Evolutionary conservation across 2,888 invertebrate species (phyloP).

Genomic region (Drosophila neotestacea): DNA sequence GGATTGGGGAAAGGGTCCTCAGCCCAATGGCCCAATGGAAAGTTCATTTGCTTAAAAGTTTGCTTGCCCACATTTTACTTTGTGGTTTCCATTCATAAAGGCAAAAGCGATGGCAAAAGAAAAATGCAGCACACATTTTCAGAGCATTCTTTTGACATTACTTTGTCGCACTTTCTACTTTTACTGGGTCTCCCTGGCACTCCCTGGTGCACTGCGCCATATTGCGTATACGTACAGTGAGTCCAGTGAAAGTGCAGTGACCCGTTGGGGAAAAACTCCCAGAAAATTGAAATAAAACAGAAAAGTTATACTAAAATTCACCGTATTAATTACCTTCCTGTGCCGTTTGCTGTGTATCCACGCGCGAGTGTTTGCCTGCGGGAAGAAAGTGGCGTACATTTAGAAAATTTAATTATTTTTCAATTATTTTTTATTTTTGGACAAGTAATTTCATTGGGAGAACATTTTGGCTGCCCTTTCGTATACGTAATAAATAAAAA

Average conservation of each 20-base stretch:
- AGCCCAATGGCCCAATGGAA: slow-evolving; percentile 10
- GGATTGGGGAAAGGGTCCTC: background rate
- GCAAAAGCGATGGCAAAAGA: slow-evolving; percentile 28
- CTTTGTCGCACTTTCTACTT: slow-evolving; percentile 39
- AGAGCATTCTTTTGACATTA: slow-evolving; percentile 42
- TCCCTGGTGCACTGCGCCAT: slow-evolving; percentile 48
- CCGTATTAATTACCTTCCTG: slow-evolving; percentile 83
- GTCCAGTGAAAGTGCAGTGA: slow-evolving; percentile 42
- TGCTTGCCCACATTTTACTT: slow-evolving; percentile 46
- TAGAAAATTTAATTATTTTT: slow-evolving; percentile 65
- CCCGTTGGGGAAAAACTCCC: slow-evolving; percentile 9
- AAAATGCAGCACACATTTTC: slow-evolving; percentile 33
- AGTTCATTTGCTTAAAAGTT: slow-evolving; percentile 44
- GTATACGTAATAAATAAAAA: slow-evolving; percentile 75
- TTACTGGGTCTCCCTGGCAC: slow-evolving; percentile 11
- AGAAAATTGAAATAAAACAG: slow-evolving; percentile 8
- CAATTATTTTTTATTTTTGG: slow-evolving; percentile 21
- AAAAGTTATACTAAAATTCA: slow-evolving; percentile 39
- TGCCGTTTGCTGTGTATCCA: slow-evolving; percentile 82
- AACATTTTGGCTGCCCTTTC: slow-evolving; percentile 51
- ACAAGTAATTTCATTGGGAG: slow-evolving; percentile 60
- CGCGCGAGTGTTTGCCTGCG: slow-evolving; percentile 84
- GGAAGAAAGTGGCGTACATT: slow-evolving; percentile 44
- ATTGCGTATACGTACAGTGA: slow-evolving; percentile 56
- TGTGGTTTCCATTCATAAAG: slow-evolving; percentile 32